A percentile compares a stretch with the other conserved stretches of the same genome.
phyloP scores from a whole-genome alignment of 1,140 invertebrate species.

The Latrodectus geometricus region DNA sequence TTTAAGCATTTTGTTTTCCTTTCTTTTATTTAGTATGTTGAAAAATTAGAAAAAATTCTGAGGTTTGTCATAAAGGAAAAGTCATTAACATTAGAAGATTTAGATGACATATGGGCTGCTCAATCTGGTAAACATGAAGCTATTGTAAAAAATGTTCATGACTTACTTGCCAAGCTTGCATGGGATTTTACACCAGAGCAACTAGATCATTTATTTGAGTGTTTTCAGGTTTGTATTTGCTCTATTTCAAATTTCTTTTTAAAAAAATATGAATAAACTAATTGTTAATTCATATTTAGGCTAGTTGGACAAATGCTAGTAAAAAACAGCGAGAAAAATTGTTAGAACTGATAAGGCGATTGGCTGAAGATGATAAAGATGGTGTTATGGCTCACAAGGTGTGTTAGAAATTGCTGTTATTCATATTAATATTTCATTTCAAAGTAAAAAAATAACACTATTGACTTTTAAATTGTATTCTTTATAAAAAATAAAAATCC shows the following conservation, averaged over 20 bases:
- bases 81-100: slow-evolving; percentile 87
- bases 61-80: slow-evolving; percentile 97
- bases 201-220: slow-evolving; percentile 96
- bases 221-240: slow-evolving; percentile 84
- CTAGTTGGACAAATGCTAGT: slow-evolving; percentile 94
- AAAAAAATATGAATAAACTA: too few relatives aligned
- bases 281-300: slow-evolving; percentile 71
- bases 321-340: slow-evolving; percentile 96
- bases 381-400: slow-evolving; percentile 98
- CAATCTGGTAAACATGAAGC: slow-evolving; percentile 95
- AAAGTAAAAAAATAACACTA: neutral
- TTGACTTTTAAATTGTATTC: neutral
- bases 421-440: neutral
- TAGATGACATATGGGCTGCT: slow-evolving; percentile 96
- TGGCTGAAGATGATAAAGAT: slow-evolving; percentile 98
- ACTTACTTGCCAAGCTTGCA: slow-evolving; percentile 93
- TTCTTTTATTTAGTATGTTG: slow-evolving; percentile 80
- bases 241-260: neutral
- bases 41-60: slow-evolving; percentile 97
- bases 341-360: slow-evolving; percentile 90
- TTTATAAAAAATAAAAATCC: too few relatives aligned
- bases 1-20: neutral
- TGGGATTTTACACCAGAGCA: slow-evolving; percentile 99
- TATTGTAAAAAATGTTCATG: slow-evolving; percentile 97
- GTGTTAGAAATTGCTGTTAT: slow-evolving; percentile 53